Percentiles rank a stretch among this genome's conserved stretches.
Evolutionary conservation across 2,888 invertebrate species (phyloP).

Genomic region (Dicranocentrus wangi): DNA sequence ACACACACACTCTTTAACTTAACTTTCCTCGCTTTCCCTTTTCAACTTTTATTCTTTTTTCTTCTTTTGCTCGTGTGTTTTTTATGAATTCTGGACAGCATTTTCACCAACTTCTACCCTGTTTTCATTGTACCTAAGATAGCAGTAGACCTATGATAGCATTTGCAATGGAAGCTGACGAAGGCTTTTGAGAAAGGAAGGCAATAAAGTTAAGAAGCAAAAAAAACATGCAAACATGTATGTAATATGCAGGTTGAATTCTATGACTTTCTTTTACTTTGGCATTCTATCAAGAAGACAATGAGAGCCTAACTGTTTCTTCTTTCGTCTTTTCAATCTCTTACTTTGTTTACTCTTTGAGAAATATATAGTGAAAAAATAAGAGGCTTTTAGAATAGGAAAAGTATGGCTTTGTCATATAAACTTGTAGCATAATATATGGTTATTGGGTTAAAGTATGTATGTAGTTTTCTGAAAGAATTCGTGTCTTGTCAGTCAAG

Average conservation of each 20-base stretch:
- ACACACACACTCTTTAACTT: conserved; percentile 22
- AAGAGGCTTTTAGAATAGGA: conserved; percentile 31
- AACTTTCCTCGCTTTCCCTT: conserved; percentile 46
- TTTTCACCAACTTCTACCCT: conserved; percentile 50
- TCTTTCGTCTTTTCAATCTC: conserved; percentile 53
- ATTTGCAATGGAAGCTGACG: conserved; percentile 16
- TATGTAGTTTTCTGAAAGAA: neutral
- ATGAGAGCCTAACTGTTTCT: conserved; percentile 54
- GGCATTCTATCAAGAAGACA: conserved; percentile 61
- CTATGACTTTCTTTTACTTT: conserved; percentile 36
- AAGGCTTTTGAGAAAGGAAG: conserved; percentile 15
- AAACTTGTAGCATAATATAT: neutral
- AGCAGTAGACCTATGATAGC: neutral
- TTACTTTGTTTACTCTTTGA: conserved; percentile 57
- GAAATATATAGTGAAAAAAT: conserved; percentile 23
- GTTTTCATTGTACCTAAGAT: conserved; percentile 20
- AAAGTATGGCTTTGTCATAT: conserved; percentile 5
- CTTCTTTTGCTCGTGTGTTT: conserved; percentile 19
- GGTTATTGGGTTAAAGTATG: neutral
- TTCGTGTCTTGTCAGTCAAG: conserved; percentile 12
- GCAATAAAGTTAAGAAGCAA: conserved; percentile 45
- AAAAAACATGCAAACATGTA: conserved; percentile 17
- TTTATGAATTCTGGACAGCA: conserved; percentile 56
- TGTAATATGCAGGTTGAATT: conserved; percentile 15
- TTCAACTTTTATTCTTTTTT: conserved; percentile 38